Base-by-base conservation (phyloP, 2,888 invertebrate species). In the Metallyticus violacea region DNA sequence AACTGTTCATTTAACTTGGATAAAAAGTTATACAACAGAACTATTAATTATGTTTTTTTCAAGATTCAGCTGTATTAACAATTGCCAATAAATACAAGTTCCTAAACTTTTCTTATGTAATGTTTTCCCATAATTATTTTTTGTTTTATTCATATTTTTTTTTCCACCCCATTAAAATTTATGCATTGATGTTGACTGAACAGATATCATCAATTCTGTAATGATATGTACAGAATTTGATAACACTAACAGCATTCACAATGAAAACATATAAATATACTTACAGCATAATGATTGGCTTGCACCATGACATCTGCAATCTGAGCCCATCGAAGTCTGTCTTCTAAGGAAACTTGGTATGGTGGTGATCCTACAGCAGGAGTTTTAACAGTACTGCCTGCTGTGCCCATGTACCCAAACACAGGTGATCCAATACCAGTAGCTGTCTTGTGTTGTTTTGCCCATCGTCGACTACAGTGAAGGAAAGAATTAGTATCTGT, bases 231-330 rank as follows among this genome's bases (percentile, higher is more conserved):
- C 22, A 62, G 9, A 22, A 30, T 6, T n/a, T 30, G 30, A 62
- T 0, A 62, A 15, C 3, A 29, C 6, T 29, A 0, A 4, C 4
- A n/a, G n/a, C n/a, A n/a, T n/a, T n/a, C n/a, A n/a, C n/a, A n/a
- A 62, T 62, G 2, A 9, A 62, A 62, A 62, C 40, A 62, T 62
- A 22, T 62, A 62, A 62, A 15, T 15, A 26, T 81, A 91, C 94
- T 94, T 91, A 97, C 97, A 90, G 96, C 97, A 90, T 97, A 97
- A 89, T 97, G 96, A 90, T 96, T 97, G 0, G 96, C 95, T 89
- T 97, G 96, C 0, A 96, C 96, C 96, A 97, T 96, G 0, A 96
- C 97, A 90, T 98, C 97, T 0, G 97, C 96, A 85, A 97, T 96
- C 90, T 97, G 97, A 0, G 97, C 97, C 93, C 93, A 90, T 76